A percentile compares a stretch with the other conserved stretches of the same genome.
Evolutionary conservation across 2,797 vertebrate genomes (phyloP).

Genomic region (Schizopygopsis pylzovi): DNA sequence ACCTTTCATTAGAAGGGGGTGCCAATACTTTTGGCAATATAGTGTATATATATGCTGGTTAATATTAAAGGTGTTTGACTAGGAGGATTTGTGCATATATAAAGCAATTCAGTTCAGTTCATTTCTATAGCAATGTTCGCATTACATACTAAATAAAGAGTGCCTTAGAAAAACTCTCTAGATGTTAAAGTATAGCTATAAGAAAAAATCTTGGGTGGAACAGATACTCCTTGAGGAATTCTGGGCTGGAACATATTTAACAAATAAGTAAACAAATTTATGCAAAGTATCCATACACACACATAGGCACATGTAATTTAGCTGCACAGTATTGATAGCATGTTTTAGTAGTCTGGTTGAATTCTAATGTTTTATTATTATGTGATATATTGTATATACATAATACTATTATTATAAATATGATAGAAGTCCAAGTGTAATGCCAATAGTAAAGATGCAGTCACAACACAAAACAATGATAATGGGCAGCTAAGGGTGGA

Average conservation of each 20-base stretch:
- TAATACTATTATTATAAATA: neutral
- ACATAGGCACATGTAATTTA: neutral
- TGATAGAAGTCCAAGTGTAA: neutral
- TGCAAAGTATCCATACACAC: neutral
- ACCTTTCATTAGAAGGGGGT: too few species aligned
- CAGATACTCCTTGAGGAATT: neutral
- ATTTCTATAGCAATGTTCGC: neutral
- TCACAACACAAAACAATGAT: neutral
- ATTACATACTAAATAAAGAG: neutral
- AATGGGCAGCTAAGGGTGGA: neutral
- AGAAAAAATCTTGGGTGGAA: neutral
- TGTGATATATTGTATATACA: neutral
- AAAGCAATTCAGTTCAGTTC: neutral
- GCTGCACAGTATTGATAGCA: neutral
- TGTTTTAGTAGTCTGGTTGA: neutral
- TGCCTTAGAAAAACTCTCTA: neutral
- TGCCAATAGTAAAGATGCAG: neutral
- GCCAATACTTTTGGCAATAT: too few species aligned
- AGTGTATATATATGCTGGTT: too few species aligned
- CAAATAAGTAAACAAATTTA: neutral
- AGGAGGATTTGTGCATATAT: neutral
- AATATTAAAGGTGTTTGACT: neutral
- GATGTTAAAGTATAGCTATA: neutral
- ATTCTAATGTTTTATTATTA: neutral
- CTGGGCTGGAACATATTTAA: neutral